phyloP scores from a whole-genome alignment of 92 coral and sea anemone genomes.

The Blastomussa wellsi region DNA sequence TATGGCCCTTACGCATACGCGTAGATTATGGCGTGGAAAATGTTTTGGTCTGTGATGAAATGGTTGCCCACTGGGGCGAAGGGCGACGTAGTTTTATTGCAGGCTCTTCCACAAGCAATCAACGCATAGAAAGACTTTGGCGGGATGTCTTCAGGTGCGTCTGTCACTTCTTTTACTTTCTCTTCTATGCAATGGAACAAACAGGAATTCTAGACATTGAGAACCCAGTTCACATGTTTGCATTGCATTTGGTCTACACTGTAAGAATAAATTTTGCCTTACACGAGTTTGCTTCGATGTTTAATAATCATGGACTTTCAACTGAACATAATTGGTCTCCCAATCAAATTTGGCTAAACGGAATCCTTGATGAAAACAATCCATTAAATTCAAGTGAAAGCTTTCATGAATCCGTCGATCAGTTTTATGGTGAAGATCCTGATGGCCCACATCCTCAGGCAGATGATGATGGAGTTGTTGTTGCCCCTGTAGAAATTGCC shows the following conservation, averaged over 20 bases:
- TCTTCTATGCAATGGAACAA: slow-evolving; percentile 64
- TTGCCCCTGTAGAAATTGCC: no score
- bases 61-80: slow-evolving; percentile 17
- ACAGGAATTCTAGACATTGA: slow-evolving; percentile 51
- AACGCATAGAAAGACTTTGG: slow-evolving; percentile 66
- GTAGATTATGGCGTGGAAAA: slow-evolving; percentile 73
- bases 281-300: slow-evolving; percentile 51
- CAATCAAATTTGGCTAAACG: slow-evolving; percentile 75
- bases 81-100: slow-evolving; percentile 49
- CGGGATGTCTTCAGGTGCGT: slow-evolving; percentile 74
- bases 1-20: slow-evolving; percentile 73
- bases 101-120: slow-evolving; percentile 74
- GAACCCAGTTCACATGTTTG: slow-evolving; percentile 58
- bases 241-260: slow-evolving; percentile 47
- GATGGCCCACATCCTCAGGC: no score
- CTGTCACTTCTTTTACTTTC: slow-evolving; percentile 53
- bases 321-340: slow-evolving; percentile 76
- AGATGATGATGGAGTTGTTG: no score
- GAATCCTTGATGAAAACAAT: slow-evolving; percentile 68
- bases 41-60: slow-evolving; percentile 48
- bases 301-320: slow-evolving; percentile 61
- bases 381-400: no score
- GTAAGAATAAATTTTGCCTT: slow-evolving; percentile 62
- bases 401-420: no score
- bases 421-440: no score